phyloP scores from a whole-genome alignment of 1,140 invertebrate species.

The Ooceraea biroi region DNA sequence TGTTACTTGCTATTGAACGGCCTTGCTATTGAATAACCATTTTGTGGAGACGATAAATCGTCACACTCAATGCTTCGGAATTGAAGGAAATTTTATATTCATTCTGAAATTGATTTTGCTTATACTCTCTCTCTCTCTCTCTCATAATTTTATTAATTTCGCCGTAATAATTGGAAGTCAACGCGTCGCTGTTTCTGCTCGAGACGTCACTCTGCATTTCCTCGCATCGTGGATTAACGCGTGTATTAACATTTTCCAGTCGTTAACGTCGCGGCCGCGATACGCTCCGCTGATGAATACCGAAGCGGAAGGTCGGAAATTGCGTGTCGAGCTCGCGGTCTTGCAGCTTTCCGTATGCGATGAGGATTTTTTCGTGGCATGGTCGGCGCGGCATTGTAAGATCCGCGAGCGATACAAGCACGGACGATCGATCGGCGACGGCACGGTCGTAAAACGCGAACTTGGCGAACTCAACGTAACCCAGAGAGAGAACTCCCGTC shows the following conservation, averaged over 20 bases:
- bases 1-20: background rate
- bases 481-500: slow-evolving; percentile 63
- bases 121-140: too few relatives aligned
- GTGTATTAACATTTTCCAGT: slow-evolving; percentile 25
- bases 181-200: background rate
- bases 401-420: slow-evolving; percentile 73
- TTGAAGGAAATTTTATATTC: too few relatives aligned
- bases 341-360: background rate
- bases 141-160: background rate
- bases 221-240: background rate
- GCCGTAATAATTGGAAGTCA: background rate
- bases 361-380: slow-evolving; percentile 36
- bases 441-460: slow-evolving; percentile 74
- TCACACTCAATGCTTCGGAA: background rate
- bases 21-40: background rate
- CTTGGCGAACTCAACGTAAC: slow-evolving; percentile 78
- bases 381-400: slow-evolving; percentile 28
- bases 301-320: slow-evolving; percentile 41
- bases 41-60: background rate
- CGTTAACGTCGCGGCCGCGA: background rate
- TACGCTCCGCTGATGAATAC: background rate
- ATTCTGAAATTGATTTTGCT: too few relatives aligned
- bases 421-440: slow-evolving; percentile 74
- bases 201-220: slow-evolving; percentile 1
- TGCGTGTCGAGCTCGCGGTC: slow-evolving; percentile 20